These are phyloP conservation scores for Mionectes macconnelli DNA, from an alignment of 2,113 vertebrate species.

Conservation along the genomic window DNA sequence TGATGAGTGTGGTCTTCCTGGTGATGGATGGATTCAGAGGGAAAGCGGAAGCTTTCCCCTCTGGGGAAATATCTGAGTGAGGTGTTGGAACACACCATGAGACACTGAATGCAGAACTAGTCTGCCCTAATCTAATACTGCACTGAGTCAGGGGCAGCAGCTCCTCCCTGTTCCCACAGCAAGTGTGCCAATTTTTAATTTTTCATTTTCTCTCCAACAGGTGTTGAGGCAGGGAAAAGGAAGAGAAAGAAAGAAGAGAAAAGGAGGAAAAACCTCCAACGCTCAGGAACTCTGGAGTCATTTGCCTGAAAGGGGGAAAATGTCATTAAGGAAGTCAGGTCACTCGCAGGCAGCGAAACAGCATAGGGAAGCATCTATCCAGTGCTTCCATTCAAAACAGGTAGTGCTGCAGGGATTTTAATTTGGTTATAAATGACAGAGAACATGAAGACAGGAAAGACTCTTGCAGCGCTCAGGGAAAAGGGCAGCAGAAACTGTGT, in stretches of 20 bases:
- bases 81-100: neutral
- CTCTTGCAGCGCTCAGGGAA: neutral
- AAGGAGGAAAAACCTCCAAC: fast-evolving
- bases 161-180: neutral
- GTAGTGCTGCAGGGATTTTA: neutral
- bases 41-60: slow-evolving; percentile 3
- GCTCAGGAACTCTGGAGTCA: neutral
- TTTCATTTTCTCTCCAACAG: neutral
- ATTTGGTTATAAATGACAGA: neutral
- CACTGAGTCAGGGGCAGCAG: neutral
- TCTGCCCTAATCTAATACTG: neutral
- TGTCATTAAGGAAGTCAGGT: neutral
- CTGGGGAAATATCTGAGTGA: slow-evolving; percentile 2
- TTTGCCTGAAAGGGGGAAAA: neutral
- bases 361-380: neutral
- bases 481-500: neutral
- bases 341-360: neutral
- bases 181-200: neutral
- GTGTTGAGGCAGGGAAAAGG: neutral
- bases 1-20: neutral
- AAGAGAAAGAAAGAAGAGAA: neutral
- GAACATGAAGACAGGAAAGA: neutral
- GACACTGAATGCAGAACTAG: neutral
- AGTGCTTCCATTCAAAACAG: neutral
- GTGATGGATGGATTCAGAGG: slow-evolving; percentile 29